These are phyloP conservation scores for Encarsia formosa DNA, from an alignment of 2,888 invertebrate species.

Conservation along the genomic window DNA sequence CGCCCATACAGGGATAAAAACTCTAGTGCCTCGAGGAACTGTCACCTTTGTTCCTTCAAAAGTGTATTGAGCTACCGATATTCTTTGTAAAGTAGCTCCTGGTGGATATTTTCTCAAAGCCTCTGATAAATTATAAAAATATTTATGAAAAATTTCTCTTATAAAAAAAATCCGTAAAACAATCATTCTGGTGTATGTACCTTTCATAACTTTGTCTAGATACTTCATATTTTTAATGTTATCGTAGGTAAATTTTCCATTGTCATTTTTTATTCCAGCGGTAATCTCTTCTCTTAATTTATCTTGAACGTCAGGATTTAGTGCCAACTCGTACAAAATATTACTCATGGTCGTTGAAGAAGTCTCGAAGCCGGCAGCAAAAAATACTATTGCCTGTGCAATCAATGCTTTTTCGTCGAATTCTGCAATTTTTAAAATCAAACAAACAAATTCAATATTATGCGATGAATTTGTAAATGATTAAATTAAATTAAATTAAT, in stretches of 20 bases:
- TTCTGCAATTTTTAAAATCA: slow-evolving; percentile 33
- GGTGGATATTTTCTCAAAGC: slow-evolving; percentile 53
- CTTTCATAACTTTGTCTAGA: slow-evolving; percentile 44
- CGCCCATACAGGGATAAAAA: slow-evolving; percentile 26
- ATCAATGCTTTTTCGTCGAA: slow-evolving; percentile 42
- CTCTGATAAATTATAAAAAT: slow-evolving; percentile 37
- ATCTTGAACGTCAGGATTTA: slow-evolving; percentile 48
- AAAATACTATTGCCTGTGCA: slow-evolving; percentile 50
- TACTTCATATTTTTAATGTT: slow-evolving; percentile 46
- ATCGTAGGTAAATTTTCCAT: slow-evolving; percentile 45
- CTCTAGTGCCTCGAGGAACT: slow-evolving; percentile 26
- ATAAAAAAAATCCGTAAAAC: not conserved
- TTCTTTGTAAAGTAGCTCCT: slow-evolving; percentile 39
- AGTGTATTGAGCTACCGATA: slow-evolving; percentile 36
- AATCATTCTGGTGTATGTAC: slow-evolving; percentile 26
- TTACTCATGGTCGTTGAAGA: slow-evolving; percentile 50
- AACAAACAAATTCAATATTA: too few relatives aligned
- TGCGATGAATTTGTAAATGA: too few relatives aligned
- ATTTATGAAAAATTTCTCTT: not conserved
- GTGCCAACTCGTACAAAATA: slow-evolving; percentile 49
- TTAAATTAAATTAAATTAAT: too few relatives aligned
- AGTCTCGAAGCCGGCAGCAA: slow-evolving; percentile 53
- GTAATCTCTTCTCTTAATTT: slow-evolving; percentile 46
- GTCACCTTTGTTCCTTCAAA: slow-evolving; percentile 34
- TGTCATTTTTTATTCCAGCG: slow-evolving; percentile 33